Conservation (phyloP, 2,888 invertebrate genomes). For the Ochlodes sylvanus region DNA sequence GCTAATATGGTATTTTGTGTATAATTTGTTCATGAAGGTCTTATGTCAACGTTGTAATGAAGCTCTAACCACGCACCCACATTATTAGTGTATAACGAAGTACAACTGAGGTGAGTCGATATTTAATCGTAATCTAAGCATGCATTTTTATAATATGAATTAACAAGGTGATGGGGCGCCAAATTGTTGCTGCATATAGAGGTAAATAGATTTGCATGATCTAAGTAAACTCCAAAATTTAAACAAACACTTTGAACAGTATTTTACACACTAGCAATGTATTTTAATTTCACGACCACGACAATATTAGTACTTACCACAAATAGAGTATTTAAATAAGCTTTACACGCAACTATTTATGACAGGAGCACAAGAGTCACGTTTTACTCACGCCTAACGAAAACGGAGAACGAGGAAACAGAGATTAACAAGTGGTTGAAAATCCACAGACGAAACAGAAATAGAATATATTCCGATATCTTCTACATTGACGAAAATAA, state of each 20-base stretch:
- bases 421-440: conserved; percentile 64
- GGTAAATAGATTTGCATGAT: conserved; percentile 69
- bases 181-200: conserved; percentile 58
- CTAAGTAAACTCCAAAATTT: conserved; percentile 77
- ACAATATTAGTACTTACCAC: conserved; percentile 67
- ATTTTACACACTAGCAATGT: conserved; percentile 39
- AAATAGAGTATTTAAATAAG: conserved; percentile 57
- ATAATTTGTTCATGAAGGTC: conserved; percentile 68
- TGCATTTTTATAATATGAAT: conserved; percentile 54
- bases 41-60: conserved; percentile 63
- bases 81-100: conserved; percentile 61
- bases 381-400: conserved; percentile 72
- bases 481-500: conserved; percentile 91
- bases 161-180: conserved; percentile 75
- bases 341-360: conserved; percentile 64
- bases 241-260: conserved; percentile 63
- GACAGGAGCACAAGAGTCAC: conserved; percentile 71
- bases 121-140: conserved; percentile 53
- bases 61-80: conserved; percentile 59
- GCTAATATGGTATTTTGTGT: conserved; percentile 48
- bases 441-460: conserved; percentile 90
- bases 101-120: conserved; percentile 73
- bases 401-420: conserved; percentile 50
- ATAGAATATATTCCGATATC: conserved; percentile 94
- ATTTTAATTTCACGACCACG: conserved; percentile 49